Base-by-base conservation (phyloP, 2,113 vertebrate genomes). In the Plecturocebus donacophilus region DNA sequence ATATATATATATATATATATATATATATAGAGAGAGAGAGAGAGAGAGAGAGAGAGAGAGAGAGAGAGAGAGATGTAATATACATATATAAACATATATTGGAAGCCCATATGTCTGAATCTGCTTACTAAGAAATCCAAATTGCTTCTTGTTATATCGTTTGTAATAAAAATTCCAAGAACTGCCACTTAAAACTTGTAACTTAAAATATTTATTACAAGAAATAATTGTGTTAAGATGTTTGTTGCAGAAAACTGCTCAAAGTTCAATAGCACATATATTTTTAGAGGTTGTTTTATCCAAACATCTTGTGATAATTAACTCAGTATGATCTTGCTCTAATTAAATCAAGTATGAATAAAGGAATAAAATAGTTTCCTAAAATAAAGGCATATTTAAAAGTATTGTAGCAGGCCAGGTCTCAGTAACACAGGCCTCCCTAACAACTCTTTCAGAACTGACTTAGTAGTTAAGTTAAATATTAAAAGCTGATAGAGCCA, bases 91-190 rank as follows among this genome's bases (percentile, higher is more conserved):
- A 70, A 42, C 27, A 85, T 32, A 82, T 77, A 79, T 89, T 79
- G 73, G 42, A 80, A 96, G 9, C 30, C 47, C 71, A 84, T 80
- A 84, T 61, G 47, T 89, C 38, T 52, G 79, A 49, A 40, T 81
- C 35, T 85, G 56, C 66, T 76, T 70, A 86, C 73, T 52, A 75
- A 32, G 25, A 94, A 94, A 96, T 11, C 19, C 73, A 97, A 89
- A 94, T n/a, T 70, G 38, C 77, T 86, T 90, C 56, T 40, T 66
- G 5, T 54, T 49, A 86, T 47, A 93, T 19, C 81, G 10, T 86
- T 94, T 81, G 54, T 45, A 76, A 92, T 58, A 73, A 92, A 87
- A 80, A 81, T 81, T 92, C 47, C 9, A 90, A 90, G n/a, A 94
- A 70, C 20, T 75, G 3, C 42, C 61, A 38, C 82, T 89, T 85